These are phyloP conservation scores for Cassiopea andromeda DNA, from an alignment of 30 jellyfish, hydroid and myxozoan genomes.

Conservation along the genomic window DNA sequence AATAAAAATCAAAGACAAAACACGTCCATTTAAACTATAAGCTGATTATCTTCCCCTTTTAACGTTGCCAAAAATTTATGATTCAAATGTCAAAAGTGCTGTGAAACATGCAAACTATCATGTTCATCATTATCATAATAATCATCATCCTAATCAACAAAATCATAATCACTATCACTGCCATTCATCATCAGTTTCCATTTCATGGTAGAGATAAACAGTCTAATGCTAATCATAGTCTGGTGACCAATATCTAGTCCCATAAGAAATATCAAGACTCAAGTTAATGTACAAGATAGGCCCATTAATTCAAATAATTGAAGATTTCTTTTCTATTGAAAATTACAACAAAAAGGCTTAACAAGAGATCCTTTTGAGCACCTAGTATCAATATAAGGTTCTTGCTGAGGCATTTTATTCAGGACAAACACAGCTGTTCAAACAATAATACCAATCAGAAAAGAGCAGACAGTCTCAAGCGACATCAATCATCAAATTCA, in stretches of 20 bases:
- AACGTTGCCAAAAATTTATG: too few species aligned
- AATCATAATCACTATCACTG: background rate
- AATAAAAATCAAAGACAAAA: too few species aligned
- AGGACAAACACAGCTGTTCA: background rate
- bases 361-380: background rate
- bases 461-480: background rate
- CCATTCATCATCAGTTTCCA: background rate
- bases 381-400: background rate
- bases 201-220: background rate
- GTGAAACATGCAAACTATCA: background rate
- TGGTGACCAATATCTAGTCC: background rate
- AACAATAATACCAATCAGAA: background rate
- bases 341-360: background rate
- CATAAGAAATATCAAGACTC: background rate
- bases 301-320: background rate
- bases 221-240: background rate
- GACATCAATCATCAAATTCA: background rate
- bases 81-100: too few species aligned
- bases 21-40: too few species aligned
- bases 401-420: background rate
- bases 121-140: conserved; percentile 15
- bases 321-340: background rate
- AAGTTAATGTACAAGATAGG: background rate
- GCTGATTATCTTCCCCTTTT: too few species aligned
- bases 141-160: conserved; percentile 11